Evolutionary conservation across 2,888 invertebrate genomes (phyloP), one percentile per base, ranked within the genome.

Genomic region (Laspeyria flexula): DNA sequence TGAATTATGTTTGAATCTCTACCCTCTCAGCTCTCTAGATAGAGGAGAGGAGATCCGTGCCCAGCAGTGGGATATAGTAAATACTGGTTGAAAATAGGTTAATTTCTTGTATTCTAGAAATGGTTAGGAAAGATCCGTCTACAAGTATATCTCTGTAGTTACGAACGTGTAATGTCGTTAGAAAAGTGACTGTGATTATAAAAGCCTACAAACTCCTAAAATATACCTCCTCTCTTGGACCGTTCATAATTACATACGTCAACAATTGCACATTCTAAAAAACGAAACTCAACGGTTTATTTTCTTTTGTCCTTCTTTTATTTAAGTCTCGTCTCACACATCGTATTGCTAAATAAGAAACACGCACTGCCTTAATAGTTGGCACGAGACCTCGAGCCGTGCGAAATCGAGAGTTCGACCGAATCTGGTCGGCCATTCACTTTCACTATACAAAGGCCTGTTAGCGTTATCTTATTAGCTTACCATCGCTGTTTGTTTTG

Each of bases 401-500:
- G 80, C 83, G 83, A 87, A 85, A 86, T 83, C 82, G 83, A 83
- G 81, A 81, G 80, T 81, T 73, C 52, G 71, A 68, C 75, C 67
- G 62, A 67, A 71, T 59, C 60, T 65, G 63, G 61, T 70, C 47
- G 65, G 61, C 74, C 81, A 73, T 75, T 81, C 83, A 81, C 85
- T 85, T 86, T 85, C 85, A 83, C 84, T 81, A 65, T 69, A 40
- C 58, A 37, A 78, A 75, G 77, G 69, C 67, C 68, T 61, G 72
- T 78, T 77, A 72, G 71, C 68, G 65, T 74, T 82, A 77, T 80
- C 77, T 80, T 78, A 77, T 75, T 79, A 79, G 72, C 70, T 73
- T 71, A 69, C 61, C 33, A 55, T 10, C 23, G 55, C 50, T 70
- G 68, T 75, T 77, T 72, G 74, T 71, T 71, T 65, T 64, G 65